phyloP scores from a whole-genome alignment of 2,888 invertebrate species.

The Zaprionus lineosus region DNA sequence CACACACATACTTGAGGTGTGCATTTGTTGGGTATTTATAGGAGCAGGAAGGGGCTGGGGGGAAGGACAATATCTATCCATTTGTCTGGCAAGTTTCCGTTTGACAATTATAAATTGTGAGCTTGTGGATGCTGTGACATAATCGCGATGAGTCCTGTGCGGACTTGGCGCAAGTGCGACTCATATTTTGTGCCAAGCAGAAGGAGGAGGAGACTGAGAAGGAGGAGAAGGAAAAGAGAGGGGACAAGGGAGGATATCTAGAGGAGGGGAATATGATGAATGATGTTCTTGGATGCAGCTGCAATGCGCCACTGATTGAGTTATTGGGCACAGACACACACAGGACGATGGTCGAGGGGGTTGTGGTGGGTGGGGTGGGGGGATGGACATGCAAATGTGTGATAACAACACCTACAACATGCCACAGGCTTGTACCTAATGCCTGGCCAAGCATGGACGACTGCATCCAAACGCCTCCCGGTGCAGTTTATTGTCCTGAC shows the following conservation, averaged over 20 bases:
- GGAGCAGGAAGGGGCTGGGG: no score
- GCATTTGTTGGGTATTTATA: background rate
- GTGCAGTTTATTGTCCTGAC: constrained; percentile 54
- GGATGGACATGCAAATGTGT: constrained; percentile 54
- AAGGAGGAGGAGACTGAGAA: no score
- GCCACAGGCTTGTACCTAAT: constrained; percentile 60
- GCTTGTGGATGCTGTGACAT: constrained; percentile 63
- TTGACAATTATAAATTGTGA: constrained; percentile 76
- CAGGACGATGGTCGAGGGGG: background rate
- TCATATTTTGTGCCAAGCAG: constrained; percentile 57
- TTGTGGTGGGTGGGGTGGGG: background rate
- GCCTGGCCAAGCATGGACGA: constrained; percentile 47
- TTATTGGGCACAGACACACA: constrained; percentile 53
- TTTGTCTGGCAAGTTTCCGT: constrained; percentile 68
- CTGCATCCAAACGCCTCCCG: constrained; percentile 32
- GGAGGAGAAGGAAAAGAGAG: no score
- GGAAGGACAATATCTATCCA: constrained; percentile 60
- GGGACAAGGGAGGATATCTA: no score
- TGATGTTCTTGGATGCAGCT: constrained; percentile 53
- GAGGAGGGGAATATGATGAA: constrained; percentile 64
- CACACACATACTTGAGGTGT: constrained; percentile 3
- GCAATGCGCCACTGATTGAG: constrained; percentile 71
- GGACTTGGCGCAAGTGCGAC: constrained; percentile 34
- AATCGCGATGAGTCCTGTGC: constrained; percentile 67
- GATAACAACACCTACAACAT: constrained; percentile 72